These are phyloP conservation scores for Tragelaphus eurycerus DNA, from an alignment of 2,797 vertebrate species.

Conservation along the genomic window DNA sequence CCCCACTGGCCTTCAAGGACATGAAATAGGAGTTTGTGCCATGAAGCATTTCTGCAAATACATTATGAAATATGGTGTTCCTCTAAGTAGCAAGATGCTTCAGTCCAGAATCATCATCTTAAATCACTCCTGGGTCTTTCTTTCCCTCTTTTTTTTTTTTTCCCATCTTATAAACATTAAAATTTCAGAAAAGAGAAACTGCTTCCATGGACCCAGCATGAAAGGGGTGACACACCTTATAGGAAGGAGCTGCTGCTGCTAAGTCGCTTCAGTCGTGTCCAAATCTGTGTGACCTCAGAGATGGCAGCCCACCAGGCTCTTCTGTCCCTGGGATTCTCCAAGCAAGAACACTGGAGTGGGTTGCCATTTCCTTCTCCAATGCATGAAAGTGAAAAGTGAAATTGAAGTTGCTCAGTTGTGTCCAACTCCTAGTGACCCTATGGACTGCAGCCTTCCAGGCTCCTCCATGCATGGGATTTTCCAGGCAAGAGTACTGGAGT, in stretches of 20 bases:
- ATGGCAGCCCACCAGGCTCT: too few species aligned
- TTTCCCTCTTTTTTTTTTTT: not conserved
- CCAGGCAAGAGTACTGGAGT: too few species aligned
- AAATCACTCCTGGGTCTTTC: constrained; percentile 58
- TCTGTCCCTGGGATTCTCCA: too few species aligned
- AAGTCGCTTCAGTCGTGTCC: too few species aligned
- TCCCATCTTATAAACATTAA: not conserved
- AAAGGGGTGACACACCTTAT: not conserved
- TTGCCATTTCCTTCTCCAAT: too few species aligned
- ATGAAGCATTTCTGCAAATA: constrained; percentile 64
- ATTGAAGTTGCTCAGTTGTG: too few species aligned
- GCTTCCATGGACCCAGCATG: constrained; percentile 9
- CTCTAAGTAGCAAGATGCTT: constrained; percentile 45
- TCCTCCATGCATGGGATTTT: too few species aligned
- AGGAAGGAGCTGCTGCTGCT: not conserved
- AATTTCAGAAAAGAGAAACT: constrained; percentile 62
- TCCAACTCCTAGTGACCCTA: too few species aligned
- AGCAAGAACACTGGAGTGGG: too few species aligned
- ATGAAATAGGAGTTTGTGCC: constrained; percentile 54
- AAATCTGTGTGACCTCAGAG: too few species aligned
- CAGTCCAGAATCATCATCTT: constrained; percentile 38
- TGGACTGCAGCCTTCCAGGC: too few species aligned
- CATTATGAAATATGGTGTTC: constrained; percentile 56
- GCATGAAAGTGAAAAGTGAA: too few species aligned
- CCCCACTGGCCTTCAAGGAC: constrained; percentile 45